Base-by-base conservation (phyloP, 2,888 invertebrate genomes). In the Torymus aiolomorphi region DNA sequence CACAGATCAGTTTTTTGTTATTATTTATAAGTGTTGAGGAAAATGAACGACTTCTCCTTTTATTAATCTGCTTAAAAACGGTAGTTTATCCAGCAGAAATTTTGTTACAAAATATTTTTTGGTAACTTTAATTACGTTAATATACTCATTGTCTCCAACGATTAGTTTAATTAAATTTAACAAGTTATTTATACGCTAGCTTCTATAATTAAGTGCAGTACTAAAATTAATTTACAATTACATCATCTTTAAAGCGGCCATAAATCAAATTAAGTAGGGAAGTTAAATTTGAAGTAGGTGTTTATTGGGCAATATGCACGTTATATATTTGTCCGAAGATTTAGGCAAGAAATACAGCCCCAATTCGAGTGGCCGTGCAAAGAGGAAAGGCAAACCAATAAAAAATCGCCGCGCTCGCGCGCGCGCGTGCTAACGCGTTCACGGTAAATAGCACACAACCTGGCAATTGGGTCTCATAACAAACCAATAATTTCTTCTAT, bases 341-440 rank as follows among this genome's bases (percentile, higher is more conserved):
- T 78, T 49, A 73, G 20, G 49, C 56, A 54, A 10, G 49, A 78
- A 67, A 61, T 49, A 57, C 31, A 52, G 14, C 51, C 18, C 42
- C 16, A 66, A 78, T 72, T 78, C 57, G 42, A 42, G 61, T 56
- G 49, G 66, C 57, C 24, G 67, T 73, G 24, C 52, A 56, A 72
- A 73, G 61, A 62, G 62, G 56, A 69, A 78, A 62, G 63, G 74
- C 61, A 73, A 74, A 74, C 78, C 57, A 72, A 74, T 78, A 78
- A 78, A 78, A 75, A 59, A 69, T 8, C 72, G 54, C 20, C 20
- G 2, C 42, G 8, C 42, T 1, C 31, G 31, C 31, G 31, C 4
- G 42, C 8, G 42, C 31, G 31, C 5, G 31, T 62, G 51, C 69
- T 78, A 69, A 56, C 66, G 31, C 61, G 61, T 75, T 65, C 66